Conservation (phyloP, 2,797 vertebrate species). For the Amazonetta brasiliensis region DNA sequence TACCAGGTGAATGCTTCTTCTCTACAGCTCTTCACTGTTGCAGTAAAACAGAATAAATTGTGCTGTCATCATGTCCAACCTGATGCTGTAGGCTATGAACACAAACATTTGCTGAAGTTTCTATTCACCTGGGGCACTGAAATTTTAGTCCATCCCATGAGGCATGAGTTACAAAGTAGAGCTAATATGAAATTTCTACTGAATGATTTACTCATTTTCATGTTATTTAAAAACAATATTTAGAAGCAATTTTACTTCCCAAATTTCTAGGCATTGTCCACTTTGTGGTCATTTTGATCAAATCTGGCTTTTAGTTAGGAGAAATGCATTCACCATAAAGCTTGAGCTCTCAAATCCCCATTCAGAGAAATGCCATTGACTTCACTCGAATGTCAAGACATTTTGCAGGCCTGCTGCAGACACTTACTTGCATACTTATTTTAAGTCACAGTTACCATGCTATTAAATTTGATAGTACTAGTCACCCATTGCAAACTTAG, state of each 20-base stretch:
- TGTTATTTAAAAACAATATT: neutral
- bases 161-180: neutral
- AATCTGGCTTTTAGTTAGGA: neutral
- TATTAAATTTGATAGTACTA: neutral
- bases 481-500: neutral
- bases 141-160: neutral
- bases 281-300: neutral
- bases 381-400: neutral
- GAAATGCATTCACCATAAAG: neutral
- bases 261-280: neutral
- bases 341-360: neutral
- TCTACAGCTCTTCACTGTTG: neutral
- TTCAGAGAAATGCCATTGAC: neutral
- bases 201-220: neutral
- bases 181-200: neutral
- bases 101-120: neutral
- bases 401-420: neutral
- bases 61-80: neutral
- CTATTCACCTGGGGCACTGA: neutral
- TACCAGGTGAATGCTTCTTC: neutral
- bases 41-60: neutral
- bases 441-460: neutral
- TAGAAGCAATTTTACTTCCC: neutral
- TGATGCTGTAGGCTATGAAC: neutral
- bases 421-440: neutral